Evolutionary conservation across 2,113 vertebrate species (phyloP), one percentile per base, ranked within the genome.

Genomic region (Ptilonorhynchus violaceus): DNA sequence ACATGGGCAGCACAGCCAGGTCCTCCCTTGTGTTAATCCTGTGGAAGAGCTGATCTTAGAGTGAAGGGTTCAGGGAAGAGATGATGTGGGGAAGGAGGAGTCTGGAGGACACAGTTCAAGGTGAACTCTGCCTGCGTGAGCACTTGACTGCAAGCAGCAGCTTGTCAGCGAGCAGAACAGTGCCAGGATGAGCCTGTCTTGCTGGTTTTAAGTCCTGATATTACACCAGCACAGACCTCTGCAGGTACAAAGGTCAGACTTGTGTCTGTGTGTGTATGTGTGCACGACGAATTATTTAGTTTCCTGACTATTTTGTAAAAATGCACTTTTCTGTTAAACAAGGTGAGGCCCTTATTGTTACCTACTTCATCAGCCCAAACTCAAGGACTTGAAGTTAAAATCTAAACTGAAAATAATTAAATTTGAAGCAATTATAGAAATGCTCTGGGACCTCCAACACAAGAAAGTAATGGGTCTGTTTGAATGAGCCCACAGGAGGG

Each of bases 251-350:
- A 49, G 67, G 72, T 63, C 87, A 68, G 33, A 49, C 35, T 6
- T 0, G 2, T 12, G 28, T 41, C 58, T 23, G 15, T 0, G 0
- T 20, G 37, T 39, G 17, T 10, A 13, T 0, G 0, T 21, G 44
- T 22, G 44, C 4, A 2, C 0, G 4, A 16, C 0, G 7, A 33
- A 33, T 50, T 59, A 12, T 15, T 60, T 44, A 3, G 2, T 27
- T 1, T 3, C 53, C 70, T 47, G 53, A 4, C 1, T 2, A n/a
- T 24, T 44, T 53, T 12, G 46, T 49, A 3, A 28, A 53, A 77
- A 19, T 3, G 10, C 4, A 4, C 15, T 77, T 89, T 39, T 13
- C 35, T 3, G 4, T n/a, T 42, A 50, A 55, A 47, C 13, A 9
- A 39, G 23, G 10, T 0, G 4, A 46, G 20, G 10, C 4, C 6